These are phyloP conservation scores for Megaustenia siamemsis DNA, from an alignment of 2,888 invertebrate genomes.

Conservation along the genomic window DNA sequence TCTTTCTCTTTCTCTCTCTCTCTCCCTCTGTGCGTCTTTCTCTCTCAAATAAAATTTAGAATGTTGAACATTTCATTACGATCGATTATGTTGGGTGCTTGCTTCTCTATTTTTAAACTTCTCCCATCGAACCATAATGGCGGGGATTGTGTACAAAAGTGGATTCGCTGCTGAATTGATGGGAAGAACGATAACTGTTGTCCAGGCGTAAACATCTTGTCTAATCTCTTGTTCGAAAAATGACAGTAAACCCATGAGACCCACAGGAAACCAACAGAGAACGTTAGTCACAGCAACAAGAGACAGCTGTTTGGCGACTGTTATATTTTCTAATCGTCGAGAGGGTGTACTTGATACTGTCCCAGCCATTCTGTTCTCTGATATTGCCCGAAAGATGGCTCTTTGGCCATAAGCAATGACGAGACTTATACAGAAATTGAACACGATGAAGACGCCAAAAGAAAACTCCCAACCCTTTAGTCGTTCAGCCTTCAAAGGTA, in stretches of 20 bases:
- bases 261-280: conserved; percentile 70
- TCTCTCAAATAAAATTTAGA: too few species aligned
- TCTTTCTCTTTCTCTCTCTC: too few species aligned
- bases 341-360: conserved; percentile 17
- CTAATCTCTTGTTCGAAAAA: conserved; percentile 9
- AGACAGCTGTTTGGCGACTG: conserved; percentile 72
- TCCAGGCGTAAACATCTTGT: conserved; percentile 18
- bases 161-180: conserved; percentile 49
- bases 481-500: background rate
- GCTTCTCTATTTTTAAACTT: too few species aligned
- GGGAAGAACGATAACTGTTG: conserved; percentile 40
- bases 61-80: too few species aligned
- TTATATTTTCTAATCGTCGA: conserved; percentile 58
- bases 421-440: conserved; percentile 72
- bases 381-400: conserved; percentile 68
- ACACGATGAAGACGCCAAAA: conserved; percentile 64
- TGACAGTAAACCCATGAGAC: conserved; percentile 28
- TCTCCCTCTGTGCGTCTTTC: too few species aligned
- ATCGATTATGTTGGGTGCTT: too few species aligned
- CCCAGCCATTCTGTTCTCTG: background rate
- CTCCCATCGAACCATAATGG: conserved; percentile 7
- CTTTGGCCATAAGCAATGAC: conserved; percentile 72
- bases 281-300: conserved; percentile 70
- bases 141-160: conserved; percentile 42
- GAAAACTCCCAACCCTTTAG: background rate